Evolutionary conservation across 92 coral and sea anemone species (phyloP).

Genomic region (Palythoa grandis): DNA sequence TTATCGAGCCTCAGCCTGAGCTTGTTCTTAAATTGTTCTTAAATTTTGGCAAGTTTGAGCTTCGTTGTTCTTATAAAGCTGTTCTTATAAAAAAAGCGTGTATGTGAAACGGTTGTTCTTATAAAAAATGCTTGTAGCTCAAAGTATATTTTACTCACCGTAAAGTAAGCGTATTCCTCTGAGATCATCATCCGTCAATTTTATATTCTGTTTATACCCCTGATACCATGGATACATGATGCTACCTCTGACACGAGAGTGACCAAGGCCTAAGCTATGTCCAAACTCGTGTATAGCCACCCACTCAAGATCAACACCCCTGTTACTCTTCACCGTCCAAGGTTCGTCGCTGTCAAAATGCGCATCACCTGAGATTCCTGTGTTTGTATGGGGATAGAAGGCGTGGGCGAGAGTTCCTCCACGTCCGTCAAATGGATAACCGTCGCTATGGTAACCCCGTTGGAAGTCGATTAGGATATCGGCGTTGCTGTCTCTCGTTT

Average conservation of each 20-base stretch:
- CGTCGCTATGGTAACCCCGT: constrained; percentile 36
- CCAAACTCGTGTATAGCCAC: constrained; percentile 95
- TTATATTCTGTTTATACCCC: constrained; percentile 61
- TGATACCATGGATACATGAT: constrained; percentile 93
- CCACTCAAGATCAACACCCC: constrained; percentile 85
- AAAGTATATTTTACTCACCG: constrained; percentile 56
- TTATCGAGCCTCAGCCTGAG: too few species aligned
- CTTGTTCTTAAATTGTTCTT: too few species aligned
- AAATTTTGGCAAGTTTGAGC: too few species aligned
- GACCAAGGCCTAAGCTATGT: constrained; percentile 92
- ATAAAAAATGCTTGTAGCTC: background rate
- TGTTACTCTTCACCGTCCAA: constrained; percentile 50
- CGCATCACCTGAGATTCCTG: constrained; percentile 84
- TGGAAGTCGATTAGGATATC: constrained; percentile 46
- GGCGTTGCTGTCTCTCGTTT: constrained; percentile 9
- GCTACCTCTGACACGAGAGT: constrained; percentile 66
- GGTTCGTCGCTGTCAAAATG: constrained; percentile 92
- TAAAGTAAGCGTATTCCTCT: constrained; percentile 78
- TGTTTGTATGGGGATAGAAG: constrained; percentile 49
- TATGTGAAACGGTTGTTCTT: too few species aligned
- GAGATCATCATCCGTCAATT: constrained; percentile 76
- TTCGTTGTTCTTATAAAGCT: too few species aligned
- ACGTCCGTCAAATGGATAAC: constrained; percentile 56
- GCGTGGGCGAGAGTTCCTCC: constrained; percentile 57
- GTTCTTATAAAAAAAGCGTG: too few species aligned